A percentile compares a stretch with the other conserved stretches of the same genome.
These are phyloP conservation scores for Tenebrio molitor DNA, from an alignment of 1,140 invertebrate species.

Conservation along the genomic window DNA sequence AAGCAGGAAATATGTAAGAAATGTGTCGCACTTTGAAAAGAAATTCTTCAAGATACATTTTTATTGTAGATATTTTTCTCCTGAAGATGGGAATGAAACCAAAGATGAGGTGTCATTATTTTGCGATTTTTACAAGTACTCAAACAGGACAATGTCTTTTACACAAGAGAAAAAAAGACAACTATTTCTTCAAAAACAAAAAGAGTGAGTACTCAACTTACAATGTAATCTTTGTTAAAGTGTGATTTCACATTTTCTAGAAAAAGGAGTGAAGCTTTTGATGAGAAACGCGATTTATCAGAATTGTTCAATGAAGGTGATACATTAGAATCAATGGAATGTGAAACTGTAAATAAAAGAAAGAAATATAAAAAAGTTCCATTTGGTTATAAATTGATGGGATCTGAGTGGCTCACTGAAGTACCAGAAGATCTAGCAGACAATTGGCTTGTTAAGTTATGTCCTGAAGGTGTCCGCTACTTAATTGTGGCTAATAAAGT, in stretches of 20 bases:
- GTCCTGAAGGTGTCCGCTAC: slow-evolving; percentile 84
- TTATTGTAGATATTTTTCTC: too few relatives aligned
- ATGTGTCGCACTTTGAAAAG: too few relatives aligned
- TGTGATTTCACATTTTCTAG: too few relatives aligned
- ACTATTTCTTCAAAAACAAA: slow-evolving; percentile 52
- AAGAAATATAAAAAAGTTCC: slow-evolving; percentile 39
- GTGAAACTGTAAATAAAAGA: slow-evolving; percentile 4
- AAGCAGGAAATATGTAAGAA: too few relatives aligned
- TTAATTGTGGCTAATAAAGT: slow-evolving; percentile 83
- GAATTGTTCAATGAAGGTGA: slow-evolving; percentile 49
- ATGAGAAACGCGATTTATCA: slow-evolving; percentile 50
- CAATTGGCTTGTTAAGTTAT: slow-evolving; percentile 87
- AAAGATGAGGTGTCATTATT: slow-evolving; percentile 29
- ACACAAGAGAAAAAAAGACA: slow-evolving; percentile 53
- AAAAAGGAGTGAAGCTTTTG: slow-evolving; percentile 50
- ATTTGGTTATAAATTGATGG: slow-evolving; percentile 73
- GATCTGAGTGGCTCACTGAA: slow-evolving; percentile 94
- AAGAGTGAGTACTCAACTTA: slow-evolving; percentile 44
- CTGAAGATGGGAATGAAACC: background rate
- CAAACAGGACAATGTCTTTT: slow-evolving; percentile 32
- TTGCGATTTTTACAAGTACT: slow-evolving; percentile 55
- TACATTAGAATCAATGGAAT: slow-evolving; percentile 27
- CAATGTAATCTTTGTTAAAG: background rate
- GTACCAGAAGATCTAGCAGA: slow-evolving; percentile 82
- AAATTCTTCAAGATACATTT: too few relatives aligned